phyloP scores from a whole-genome alignment of 2,113 vertebrate species.

The Halcyon malimbica region DNA sequence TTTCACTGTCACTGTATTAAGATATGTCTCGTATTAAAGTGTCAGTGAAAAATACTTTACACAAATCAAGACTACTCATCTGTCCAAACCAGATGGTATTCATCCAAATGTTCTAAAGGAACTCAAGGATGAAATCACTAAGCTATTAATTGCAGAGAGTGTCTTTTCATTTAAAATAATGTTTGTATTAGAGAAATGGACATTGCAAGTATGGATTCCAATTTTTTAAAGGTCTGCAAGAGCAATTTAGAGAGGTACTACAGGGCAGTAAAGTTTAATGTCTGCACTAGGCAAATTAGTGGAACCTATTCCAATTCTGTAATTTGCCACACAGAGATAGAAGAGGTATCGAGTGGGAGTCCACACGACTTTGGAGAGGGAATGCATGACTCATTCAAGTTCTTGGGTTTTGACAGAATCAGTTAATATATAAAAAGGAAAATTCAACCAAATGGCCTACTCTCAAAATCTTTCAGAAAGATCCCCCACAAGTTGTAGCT shows the following conservation, averaged over 20 bases:
- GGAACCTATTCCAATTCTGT: not conserved
- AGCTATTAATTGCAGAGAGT: not conserved
- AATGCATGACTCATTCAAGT: not conserved
- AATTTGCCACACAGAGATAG: not conserved
- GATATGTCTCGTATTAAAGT: not conserved
- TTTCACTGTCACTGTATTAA: not conserved
- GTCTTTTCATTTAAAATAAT: constrained; percentile 40
- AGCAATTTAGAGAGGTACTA: not conserved
- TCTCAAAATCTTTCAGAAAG: not conserved
- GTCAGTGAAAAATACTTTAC: not conserved
- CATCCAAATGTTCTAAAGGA: constrained; percentile 32
- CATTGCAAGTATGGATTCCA: not conserved
- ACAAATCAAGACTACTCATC: not conserved
- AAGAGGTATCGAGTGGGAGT: not conserved
- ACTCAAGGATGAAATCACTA: constrained; percentile 41
- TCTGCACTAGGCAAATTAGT: not conserved
- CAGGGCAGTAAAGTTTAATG: not conserved
- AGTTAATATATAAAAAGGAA: not conserved
- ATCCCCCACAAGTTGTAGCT: not conserved
- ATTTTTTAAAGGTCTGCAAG: not conserved
- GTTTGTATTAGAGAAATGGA: constrained; percentile 20
- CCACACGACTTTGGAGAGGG: not conserved
- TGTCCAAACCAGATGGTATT: constrained; percentile 13
- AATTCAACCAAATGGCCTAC: not conserved
- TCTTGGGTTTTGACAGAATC: not conserved